Conservation (phyloP, 2,113 vertebrate genomes). For the Siniperca chuatsi region DNA sequence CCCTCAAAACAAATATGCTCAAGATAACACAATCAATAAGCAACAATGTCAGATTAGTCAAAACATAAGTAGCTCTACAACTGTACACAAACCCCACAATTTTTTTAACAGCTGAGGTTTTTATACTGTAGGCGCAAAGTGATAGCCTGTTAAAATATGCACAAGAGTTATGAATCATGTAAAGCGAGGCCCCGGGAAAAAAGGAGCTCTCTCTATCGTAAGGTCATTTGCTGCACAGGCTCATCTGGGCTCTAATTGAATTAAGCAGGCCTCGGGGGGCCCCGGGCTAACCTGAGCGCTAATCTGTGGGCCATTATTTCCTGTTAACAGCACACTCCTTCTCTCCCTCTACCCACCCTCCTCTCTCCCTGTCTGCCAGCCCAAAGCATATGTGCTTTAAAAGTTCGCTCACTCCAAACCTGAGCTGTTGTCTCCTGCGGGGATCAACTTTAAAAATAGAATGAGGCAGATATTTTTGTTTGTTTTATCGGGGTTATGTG, state of each 20-base stretch:
- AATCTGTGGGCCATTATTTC: constrained; percentile 87
- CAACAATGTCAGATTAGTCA: constrained; percentile 17
- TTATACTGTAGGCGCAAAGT: constrained; percentile 72
- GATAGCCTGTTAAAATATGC: constrained; percentile 82
- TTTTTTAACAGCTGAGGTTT: constrained; percentile 59
- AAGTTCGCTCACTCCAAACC: constrained; percentile 75
- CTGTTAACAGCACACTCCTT: constrained; percentile 80
- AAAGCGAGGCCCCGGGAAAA: constrained; percentile 78
- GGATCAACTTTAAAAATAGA: constrained; percentile 74
- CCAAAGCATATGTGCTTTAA: constrained; percentile 78
- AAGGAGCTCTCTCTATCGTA: constrained; percentile 75
- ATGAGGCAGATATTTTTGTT: constrained; percentile 59
- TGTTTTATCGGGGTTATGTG: constrained; percentile 65
- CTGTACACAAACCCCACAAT: constrained; percentile 39
- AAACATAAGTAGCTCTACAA: constrained; percentile 8
- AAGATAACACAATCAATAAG: constrained; percentile 14
- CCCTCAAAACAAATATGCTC: background rate
- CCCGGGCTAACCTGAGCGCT: constrained; percentile 83
- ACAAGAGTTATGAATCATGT: constrained; percentile 82
- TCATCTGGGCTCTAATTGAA: constrained; percentile 88
- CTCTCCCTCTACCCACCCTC: constrained; percentile 51
- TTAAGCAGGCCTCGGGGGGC: constrained; percentile 85
- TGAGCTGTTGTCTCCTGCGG: constrained; percentile 69
- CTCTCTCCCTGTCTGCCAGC: constrained; percentile 69
- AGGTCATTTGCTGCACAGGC: constrained; percentile 84